Percentiles rank a stretch among this genome's conserved stretches.
These are phyloP conservation scores for Desoria tigrina DNA, from an alignment of 2,888 invertebrate genomes.

Conservation along the genomic window DNA sequence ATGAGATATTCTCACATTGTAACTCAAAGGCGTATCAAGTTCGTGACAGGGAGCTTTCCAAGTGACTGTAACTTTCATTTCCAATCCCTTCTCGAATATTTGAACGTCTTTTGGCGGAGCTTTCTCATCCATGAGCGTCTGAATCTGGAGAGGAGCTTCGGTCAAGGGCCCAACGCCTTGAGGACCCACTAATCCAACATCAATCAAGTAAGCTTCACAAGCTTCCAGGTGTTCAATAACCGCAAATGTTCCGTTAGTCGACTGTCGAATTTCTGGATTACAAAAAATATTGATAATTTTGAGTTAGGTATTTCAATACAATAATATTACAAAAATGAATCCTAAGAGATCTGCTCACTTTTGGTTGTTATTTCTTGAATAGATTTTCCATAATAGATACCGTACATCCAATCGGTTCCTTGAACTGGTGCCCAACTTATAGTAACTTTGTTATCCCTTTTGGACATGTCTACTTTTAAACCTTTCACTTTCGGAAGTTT, in stretches of 20 bases:
- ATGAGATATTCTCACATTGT: slow-evolving; percentile 64
- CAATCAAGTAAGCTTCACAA: slow-evolving; percentile 73
- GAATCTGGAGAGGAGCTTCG: slow-evolving; percentile 60
- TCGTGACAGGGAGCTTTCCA: slow-evolving; percentile 73
- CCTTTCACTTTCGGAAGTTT: slow-evolving; percentile 45
- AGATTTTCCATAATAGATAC: slow-evolving; percentile 69
- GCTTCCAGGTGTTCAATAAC: slow-evolving; percentile 67
- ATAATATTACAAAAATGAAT: neutral
- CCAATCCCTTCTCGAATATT: slow-evolving; percentile 56
- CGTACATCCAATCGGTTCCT: slow-evolving; percentile 68
- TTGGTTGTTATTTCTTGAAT: slow-evolving; percentile 63
- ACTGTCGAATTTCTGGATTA: slow-evolving; percentile 14
- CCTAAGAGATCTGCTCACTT: slow-evolving; percentile 59
- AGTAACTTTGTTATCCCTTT: slow-evolving; percentile 59
- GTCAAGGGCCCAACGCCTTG: slow-evolving; percentile 65
- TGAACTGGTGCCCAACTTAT: slow-evolving; percentile 69
- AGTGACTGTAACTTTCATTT: slow-evolving; percentile 62
- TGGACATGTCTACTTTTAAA: slow-evolving; percentile 30
- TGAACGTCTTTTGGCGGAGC: slow-evolving; percentile 71
- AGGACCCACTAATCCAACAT: slow-evolving; percentile 68
- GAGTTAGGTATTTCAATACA: neutral
- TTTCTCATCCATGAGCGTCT: slow-evolving; percentile 64
- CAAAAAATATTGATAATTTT: no score
- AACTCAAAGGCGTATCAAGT: slow-evolving; percentile 61
- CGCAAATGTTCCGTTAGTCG: slow-evolving; percentile 56